A percentile compares a stretch with the other conserved stretches of the same genome.
Evolutionary conservation across 2,797 vertebrate species (phyloP).

Genomic region (Apogon talboti): DNA sequence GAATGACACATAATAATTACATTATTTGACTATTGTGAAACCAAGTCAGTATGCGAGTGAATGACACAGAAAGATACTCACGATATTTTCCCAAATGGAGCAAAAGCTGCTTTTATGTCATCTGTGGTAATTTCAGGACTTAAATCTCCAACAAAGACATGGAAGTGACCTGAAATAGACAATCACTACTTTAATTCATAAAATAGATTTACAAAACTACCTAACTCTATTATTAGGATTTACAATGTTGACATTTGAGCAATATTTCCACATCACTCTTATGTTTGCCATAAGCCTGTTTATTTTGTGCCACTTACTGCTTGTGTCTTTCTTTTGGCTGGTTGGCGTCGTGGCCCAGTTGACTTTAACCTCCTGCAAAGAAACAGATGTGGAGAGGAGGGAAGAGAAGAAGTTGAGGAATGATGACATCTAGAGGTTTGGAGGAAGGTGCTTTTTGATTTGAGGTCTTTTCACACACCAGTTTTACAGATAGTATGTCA

Average conservation of each 20-base stretch:
- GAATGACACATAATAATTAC: background rate
- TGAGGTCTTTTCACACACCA: slow-evolving; percentile 74
- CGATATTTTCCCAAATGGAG: slow-evolving; percentile 98
- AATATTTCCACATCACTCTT: background rate
- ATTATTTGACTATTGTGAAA: background rate
- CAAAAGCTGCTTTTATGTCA: slow-evolving; percentile 97
- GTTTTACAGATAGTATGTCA: slow-evolving; percentile 58
- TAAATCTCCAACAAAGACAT: slow-evolving; percentile 98
- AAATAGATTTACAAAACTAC: background rate
- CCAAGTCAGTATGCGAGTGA: background rate
- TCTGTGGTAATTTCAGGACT: slow-evolving; percentile 99
- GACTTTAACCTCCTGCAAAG: slow-evolving; percentile 96
- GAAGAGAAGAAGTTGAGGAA: slow-evolving; percentile 51
- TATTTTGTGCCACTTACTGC: slow-evolving; percentile 88
- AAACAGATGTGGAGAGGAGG: slow-evolving; percentile 61
- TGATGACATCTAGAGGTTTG: background rate
- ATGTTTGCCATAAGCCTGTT: too few species aligned
- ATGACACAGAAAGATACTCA: slow-evolving; percentile 80
- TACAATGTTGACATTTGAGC: background rate
- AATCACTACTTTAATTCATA: background rate
- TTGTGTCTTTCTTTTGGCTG: slow-evolving; percentile 99
- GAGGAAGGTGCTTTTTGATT: slow-evolving; percentile 66
- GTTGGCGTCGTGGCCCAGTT: slow-evolving; percentile 99
- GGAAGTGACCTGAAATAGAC: slow-evolving; percentile 90
- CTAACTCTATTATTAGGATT: background rate